These are phyloP conservation scores for Danio jaintianensis DNA, from an alignment of 2,797 vertebrate species.

Conservation along the genomic window DNA sequence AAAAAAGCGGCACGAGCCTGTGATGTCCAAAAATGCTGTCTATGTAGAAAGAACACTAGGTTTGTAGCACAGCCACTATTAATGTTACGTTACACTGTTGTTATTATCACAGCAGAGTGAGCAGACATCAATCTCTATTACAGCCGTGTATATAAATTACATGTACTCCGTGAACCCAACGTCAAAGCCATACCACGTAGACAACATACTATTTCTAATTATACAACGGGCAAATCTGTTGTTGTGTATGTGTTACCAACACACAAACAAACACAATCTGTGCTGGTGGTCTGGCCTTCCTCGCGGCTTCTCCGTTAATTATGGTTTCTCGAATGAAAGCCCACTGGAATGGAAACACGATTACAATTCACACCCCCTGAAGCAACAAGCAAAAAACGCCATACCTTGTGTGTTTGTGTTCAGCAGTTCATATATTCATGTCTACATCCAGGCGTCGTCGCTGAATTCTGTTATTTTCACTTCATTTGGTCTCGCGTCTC, in stretches of 20 bases:
- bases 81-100: slow-evolving; percentile 24
- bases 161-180: background rate
- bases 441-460: slow-evolving; percentile 44
- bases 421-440: slow-evolving; percentile 68
- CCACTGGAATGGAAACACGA: background rate
- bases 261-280: slow-evolving; percentile 34
- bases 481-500: slow-evolving; percentile 69
- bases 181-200: slow-evolving; percentile 16
- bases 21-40: background rate
- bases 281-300: slow-evolving; percentile 30
- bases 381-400: background rate
- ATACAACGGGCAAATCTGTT: too few relatives aligned
- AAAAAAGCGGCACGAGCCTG: background rate
- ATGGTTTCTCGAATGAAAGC: background rate
- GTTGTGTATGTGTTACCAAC: slow-evolving; percentile 3
- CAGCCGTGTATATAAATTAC: background rate
- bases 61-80: background rate
- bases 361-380: background rate
- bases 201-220: background rate
- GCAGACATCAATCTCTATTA: slow-evolving; percentile 7
- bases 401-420: slow-evolving; percentile 46
- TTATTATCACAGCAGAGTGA: slow-evolving; percentile 9
- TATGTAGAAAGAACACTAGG: background rate
- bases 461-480: slow-evolving; percentile 69
- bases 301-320: background rate